Percentiles rank a stretch among this genome's conserved stretches.
Conservation (phyloP, 2,888 invertebrate genomes). For the Nomada flava region DNA sequence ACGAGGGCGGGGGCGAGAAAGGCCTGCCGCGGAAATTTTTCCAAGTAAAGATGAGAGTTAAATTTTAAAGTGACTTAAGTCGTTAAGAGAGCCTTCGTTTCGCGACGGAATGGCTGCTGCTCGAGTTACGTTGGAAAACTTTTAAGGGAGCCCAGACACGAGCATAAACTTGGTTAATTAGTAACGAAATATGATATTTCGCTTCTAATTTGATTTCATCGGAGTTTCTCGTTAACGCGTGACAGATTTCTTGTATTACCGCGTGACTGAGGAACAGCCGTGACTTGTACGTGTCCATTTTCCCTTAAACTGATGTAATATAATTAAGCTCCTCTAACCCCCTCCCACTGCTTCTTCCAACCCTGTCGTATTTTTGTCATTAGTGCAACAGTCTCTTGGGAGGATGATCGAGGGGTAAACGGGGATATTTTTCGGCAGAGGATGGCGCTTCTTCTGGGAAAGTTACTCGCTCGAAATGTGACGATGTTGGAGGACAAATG, state of each 20-base stretch:
- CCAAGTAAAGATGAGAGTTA: not conserved
- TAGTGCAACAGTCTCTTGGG: not conserved
- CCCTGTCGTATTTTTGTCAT: slow-evolving; percentile 5
- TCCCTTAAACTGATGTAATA: slow-evolving; percentile 20
- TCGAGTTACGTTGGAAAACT: slow-evolving; percentile 28
- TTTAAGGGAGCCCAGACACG: slow-evolving; percentile 21
- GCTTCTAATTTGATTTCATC: slow-evolving; percentile 57
- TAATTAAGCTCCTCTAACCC: slow-evolving; percentile 20
- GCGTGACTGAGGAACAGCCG: slow-evolving; percentile 10
- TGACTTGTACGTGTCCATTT: slow-evolving; percentile 4
- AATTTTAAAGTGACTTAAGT: not conserved
- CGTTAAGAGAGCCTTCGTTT: not conserved
- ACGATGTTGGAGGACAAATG: not conserved
- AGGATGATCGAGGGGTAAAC: not conserved
- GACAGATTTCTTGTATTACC: slow-evolving; percentile 50
- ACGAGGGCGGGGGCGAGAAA: not conserved
- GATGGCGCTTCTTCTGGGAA: not conserved
- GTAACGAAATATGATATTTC: slow-evolving; percentile 46
- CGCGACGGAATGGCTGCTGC: slow-evolving; percentile 10
- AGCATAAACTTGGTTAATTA: slow-evolving; percentile 57
- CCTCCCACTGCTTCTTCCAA: no score
- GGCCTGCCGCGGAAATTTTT: not conserved
- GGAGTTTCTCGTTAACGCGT: slow-evolving; percentile 52
- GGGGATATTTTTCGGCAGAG: not conserved
- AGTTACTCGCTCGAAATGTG: not conserved